Conservation (phyloP, 2,797 vertebrate species). For the Dicrostonyx torquatus region DNA sequence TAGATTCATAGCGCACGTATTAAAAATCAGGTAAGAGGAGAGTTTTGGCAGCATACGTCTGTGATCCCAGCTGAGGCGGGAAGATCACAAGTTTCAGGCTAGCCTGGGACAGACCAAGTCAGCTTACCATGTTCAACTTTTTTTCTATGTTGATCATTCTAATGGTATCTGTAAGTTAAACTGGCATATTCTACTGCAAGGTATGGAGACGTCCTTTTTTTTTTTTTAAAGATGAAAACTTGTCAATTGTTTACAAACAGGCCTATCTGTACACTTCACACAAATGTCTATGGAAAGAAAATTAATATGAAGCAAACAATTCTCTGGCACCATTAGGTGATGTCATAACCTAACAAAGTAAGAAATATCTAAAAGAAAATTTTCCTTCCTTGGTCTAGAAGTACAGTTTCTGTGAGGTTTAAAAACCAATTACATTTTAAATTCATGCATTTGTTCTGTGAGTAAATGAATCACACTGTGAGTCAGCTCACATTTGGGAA, state of each 20-base stretch:
- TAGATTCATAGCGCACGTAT: not conserved
- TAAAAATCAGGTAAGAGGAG: not conserved
- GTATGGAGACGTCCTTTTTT: not conserved
- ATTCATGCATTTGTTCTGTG: slow-evolving; percentile 15
- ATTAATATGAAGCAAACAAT: not conserved
- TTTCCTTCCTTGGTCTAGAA: slow-evolving; percentile 32
- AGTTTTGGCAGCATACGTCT: not conserved
- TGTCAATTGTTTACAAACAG: slow-evolving; percentile 45
- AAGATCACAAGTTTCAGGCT: not conserved
- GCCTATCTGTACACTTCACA: not conserved
- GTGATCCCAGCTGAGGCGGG: not conserved
- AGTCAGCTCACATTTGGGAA: slow-evolving; percentile 24
- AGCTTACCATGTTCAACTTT: not conserved
- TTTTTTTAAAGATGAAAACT: not conserved
- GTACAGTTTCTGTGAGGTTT: slow-evolving; percentile 4
- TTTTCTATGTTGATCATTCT: not conserved
- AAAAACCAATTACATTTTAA: slow-evolving; percentile 33
- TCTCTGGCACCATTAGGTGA: not conserved
- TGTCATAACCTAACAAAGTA: not conserved
- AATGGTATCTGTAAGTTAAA: slow-evolving; percentile 23
- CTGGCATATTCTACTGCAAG: not conserved
- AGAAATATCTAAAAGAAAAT: not conserved
- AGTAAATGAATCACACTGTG: not conserved
- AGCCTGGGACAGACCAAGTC: not conserved
- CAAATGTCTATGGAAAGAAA: not conserved